Conservation (phyloP, 2,888 invertebrate species). For the Hirudinaria manillensis region DNA sequence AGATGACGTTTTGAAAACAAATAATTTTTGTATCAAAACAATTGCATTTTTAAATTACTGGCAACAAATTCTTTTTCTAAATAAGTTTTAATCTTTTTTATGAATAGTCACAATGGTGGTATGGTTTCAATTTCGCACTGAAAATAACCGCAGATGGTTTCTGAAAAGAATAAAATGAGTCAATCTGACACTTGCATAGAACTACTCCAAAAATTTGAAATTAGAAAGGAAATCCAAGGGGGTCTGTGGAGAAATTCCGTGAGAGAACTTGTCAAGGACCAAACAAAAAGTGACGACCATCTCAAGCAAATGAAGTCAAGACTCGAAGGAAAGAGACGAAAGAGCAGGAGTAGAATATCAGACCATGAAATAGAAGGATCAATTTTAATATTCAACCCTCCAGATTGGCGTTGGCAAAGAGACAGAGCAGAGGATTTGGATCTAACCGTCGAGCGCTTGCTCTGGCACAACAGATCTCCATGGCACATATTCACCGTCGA, state of each 20-base stretch:
- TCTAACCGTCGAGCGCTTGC: slow-evolving; percentile 9
- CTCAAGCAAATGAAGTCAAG: slow-evolving; percentile 7
- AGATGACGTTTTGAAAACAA: too few relatives aligned
- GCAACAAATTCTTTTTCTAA: too few relatives aligned
- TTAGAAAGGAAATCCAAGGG: neutral
- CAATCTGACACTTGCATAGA: slow-evolving; percentile 16
- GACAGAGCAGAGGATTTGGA: slow-evolving; percentile 21
- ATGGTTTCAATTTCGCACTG: too few relatives aligned
- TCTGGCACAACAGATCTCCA: neutral
- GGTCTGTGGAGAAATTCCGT: neutral
- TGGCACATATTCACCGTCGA: slow-evolving; percentile 28
- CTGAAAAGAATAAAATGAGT: slow-evolving; percentile 18
- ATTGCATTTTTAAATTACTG: too few relatives aligned
- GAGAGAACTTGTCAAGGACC: neutral
- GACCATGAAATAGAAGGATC: slow-evolving; percentile 26
- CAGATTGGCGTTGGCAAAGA: slow-evolving; percentile 30
- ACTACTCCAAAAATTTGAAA: neutral
- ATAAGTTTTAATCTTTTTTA: too few relatives aligned
- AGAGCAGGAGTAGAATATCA: neutral
- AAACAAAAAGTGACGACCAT: slow-evolving; percentile 13
- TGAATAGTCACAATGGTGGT: too few relatives aligned
- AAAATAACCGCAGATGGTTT: too few relatives aligned
- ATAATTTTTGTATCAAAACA: too few relatives aligned
- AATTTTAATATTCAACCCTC: slow-evolving; percentile 28
- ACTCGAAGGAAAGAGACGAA: slow-evolving; percentile 10